A percentile compares a stretch with the other conserved stretches of the same genome.
Evolutionary conservation across 92 coral and sea anemone genomes (phyloP).

Genomic region (Zoanthus solanderi): DNA sequence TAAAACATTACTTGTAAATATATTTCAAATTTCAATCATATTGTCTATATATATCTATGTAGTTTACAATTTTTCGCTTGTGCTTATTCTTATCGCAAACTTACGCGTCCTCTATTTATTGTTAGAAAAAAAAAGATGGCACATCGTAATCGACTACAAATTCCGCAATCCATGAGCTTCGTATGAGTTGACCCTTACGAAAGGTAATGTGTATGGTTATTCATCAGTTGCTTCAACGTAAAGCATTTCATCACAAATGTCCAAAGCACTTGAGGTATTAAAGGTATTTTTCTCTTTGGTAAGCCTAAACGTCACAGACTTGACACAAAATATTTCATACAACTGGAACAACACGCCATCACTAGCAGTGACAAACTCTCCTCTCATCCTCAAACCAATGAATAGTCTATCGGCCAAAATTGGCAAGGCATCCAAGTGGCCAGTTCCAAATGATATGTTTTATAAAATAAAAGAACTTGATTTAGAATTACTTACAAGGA

Average conservation of each 20-base stretch:
- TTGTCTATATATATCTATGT: too few species aligned
- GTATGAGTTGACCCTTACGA: constrained; percentile 2
- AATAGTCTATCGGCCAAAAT: constrained; percentile 39
- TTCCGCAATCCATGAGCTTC: neutral
- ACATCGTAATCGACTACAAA: neutral
- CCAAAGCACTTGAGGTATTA: constrained; percentile 88
- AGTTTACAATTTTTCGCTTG: neutral
- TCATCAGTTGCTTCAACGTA: neutral
- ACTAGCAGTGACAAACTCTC: constrained; percentile 1
- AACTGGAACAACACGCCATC: constrained; percentile 30
- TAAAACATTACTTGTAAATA: too few species aligned
- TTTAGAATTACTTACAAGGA: constrained; percentile 55
- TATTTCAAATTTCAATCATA: too few species aligned
- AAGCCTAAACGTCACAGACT: constrained; percentile 75
- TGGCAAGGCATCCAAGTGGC: constrained; percentile 72
- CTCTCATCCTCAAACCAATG: neutral
- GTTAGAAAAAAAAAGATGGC: neutral
- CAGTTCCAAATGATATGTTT: constrained; percentile 61
- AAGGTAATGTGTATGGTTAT: constrained; percentile 21
- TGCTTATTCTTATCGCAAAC: neutral
- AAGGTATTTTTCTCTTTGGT: constrained; percentile 88
- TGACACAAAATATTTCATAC: constrained; percentile 31
- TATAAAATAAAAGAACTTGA: constrained; percentile 52
- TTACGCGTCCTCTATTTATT: neutral
- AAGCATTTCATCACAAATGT: constrained; percentile 79